Base-by-base conservation (phyloP, 1,140 invertebrate species). In the Pseudomyrmex flavicornis region DNA sequence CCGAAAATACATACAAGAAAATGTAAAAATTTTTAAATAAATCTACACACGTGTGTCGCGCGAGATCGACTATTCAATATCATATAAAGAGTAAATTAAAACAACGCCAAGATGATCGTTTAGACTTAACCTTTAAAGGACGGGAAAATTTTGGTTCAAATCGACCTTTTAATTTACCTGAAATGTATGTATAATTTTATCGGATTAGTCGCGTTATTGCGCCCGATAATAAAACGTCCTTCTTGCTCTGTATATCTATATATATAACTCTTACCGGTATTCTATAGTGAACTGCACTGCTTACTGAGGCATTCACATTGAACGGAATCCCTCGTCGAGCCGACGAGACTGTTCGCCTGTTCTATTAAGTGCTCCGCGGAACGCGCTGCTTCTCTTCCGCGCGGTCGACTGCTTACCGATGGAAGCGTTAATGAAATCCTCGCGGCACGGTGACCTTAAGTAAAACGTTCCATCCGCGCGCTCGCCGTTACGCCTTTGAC, bases 401-500 rank as follows among this genome's bases (percentile, higher is more conserved):
- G 65, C 66, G 13, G 22, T 20, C 52, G 66, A 68, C 63, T 48
- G 54, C 15, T 72, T 46, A 54, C 35, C 54, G 54, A 61, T 70
- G 66, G 44, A 50, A 44, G 54, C 56, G 76, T 80, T 70, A 72
- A 80, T 80, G 76, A 59, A 80, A 80, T 80, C 54, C 76, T 80
- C 35, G 76, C 66, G 66, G 66, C 66, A 70, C 65, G 76, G 65
- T 69, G 76, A 79, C 76, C 76, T 79, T 79, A 70, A 77, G 35
- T 68, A 46, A 79, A 70, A 70, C 20, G 76, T 70, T 65, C 65
- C 70, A 5, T 5, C 35, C 0, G 35, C 5, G 35, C 76, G 76
- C 52, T 79, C 65, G 65, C 61, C 8, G n/a, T 54, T 76, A 22
- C 74, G 48, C 66, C 76, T 80, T 80, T 80, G 76, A 70, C 65